These are phyloP conservation scores for Lerema accius DNA, from an alignment of 1,140 invertebrate genomes.

Conservation along the genomic window DNA sequence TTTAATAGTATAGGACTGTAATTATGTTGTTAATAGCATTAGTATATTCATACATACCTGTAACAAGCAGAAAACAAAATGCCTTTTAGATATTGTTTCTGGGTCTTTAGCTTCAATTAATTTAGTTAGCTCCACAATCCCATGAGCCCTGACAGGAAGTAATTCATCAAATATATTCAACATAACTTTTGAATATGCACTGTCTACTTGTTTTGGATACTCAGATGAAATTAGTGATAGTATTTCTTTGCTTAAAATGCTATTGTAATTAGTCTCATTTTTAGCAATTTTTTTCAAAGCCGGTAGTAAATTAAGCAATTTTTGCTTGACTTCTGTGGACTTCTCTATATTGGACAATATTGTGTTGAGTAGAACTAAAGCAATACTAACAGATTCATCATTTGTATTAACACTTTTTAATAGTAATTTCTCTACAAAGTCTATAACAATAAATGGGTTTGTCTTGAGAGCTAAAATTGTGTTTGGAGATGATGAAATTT, in stretches of 20 bases:
- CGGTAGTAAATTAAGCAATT: conserved; percentile 53
- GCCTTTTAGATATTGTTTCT: conserved; percentile 85
- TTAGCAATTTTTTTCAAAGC: conserved; percentile 53
- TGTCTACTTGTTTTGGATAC: conserved; percentile 53
- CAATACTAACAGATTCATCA: conserved; percentile 77
- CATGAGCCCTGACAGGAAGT: conserved; percentile 92
- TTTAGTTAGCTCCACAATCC: conserved; percentile 88
- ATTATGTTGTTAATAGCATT: conserved; percentile 23
- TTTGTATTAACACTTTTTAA: conserved; percentile 48
- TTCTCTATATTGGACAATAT: conserved; percentile 62
- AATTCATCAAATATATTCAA: conserved; percentile 88
- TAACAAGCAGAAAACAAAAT: conserved; percentile 88
- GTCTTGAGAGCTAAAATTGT: conserved; percentile 62
- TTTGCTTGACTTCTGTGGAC: conserved; percentile 46
- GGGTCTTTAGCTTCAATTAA: conserved; percentile 87
- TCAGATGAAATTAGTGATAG: conserved; percentile 55
- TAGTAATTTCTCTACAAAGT: conserved; percentile 72
- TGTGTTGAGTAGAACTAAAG: conserved; percentile 79
- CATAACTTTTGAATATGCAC: conserved; percentile 85
- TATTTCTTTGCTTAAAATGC: conserved; percentile 64
- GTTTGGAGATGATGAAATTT: conserved; percentile 63
- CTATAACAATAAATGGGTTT: conserved; percentile 60
- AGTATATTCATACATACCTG: conserved; percentile 78
- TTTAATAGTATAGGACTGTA: too few species aligned
- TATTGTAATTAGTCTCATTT: conserved; percentile 46